Conservation (phyloP, 2,888 invertebrate genomes). For the Ophion costatus region DNA sequence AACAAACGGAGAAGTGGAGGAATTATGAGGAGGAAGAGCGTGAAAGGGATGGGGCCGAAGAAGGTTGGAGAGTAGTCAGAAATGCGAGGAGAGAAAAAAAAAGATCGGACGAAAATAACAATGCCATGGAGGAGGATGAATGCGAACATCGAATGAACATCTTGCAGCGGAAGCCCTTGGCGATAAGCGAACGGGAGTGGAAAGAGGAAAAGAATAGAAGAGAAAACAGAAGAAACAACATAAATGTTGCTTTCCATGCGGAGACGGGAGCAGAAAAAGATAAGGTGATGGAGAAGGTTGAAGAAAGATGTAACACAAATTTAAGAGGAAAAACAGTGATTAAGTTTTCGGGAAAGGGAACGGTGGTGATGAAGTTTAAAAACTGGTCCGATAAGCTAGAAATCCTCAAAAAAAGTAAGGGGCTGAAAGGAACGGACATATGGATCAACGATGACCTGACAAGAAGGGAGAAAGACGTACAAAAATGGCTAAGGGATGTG, state of each 20-base stretch:
- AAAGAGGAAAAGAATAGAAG: background rate
- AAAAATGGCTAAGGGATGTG: too few species aligned
- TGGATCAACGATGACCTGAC: constrained; percentile 36
- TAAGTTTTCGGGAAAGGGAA: background rate
- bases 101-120: background rate
- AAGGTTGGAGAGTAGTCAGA: background rate
- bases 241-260: background rate
- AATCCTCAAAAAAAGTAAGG: background rate
- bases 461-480: background rate
- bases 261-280: background rate
- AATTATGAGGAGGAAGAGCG: background rate
- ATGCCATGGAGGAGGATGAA: background rate
- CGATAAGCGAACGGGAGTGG: background rate
- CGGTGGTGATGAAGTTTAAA: background rate
- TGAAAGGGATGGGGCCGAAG: background rate
- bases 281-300: background rate
- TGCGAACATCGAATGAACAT: background rate
- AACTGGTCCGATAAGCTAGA: background rate
- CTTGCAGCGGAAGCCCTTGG: background rate
- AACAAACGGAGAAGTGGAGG: background rate
- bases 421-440: constrained; percentile 15
- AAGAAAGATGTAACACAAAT: background rate
- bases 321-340: background rate
- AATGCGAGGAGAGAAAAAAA: background rate
- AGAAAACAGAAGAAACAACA: background rate